phyloP scores from a whole-genome alignment of 2,113 vertebrate species.

The Passer domesticus region DNA sequence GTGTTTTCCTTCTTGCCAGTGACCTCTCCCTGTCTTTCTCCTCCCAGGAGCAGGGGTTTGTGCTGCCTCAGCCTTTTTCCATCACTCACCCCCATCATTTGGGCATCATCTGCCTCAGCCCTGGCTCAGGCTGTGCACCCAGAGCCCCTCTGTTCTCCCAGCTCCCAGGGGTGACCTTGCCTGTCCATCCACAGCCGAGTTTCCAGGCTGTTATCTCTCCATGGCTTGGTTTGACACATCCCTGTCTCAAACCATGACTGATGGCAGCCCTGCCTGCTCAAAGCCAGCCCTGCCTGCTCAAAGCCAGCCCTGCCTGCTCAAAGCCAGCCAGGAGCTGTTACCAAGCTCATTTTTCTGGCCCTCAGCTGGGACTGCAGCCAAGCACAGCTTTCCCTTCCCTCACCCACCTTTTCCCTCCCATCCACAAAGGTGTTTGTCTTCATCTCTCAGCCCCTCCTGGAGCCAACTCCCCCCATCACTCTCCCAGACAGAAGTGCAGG shows the following conservation, averaged over 20 bases:
- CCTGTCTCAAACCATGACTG: neutral
- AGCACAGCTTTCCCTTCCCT: neutral
- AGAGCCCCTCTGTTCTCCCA: neutral
- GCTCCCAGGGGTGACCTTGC: neutral
- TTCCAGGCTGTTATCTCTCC: slow-evolving; percentile 1
- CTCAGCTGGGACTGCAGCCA: slow-evolving; percentile 37
- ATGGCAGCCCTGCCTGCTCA: neutral
- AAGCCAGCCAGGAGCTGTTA: slow-evolving; percentile 20
- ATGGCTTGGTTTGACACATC: neutral
- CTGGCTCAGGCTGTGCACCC: neutral
- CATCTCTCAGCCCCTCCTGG: slow-evolving; percentile 18
- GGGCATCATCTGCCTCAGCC: neutral
- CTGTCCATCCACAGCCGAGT: neutral
- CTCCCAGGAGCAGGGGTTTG: neutral
- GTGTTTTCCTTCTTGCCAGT: neutral
- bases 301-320: neutral
- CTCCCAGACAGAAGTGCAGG: slow-evolving; percentile 54
- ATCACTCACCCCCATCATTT: neutral
- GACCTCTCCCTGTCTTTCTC: neutral
- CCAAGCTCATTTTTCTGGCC: slow-evolving; percentile 15
- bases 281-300: neutral
- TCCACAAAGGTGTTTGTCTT: slow-evolving; percentile 47
- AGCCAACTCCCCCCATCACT: neutral
- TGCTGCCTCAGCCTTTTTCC: neutral
- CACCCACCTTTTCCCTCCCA: slow-evolving; percentile 32